Evolutionary conservation across 2,113 vertebrate species (phyloP), one percentile per base, ranked within the genome.

Genomic region (Seriola quinqueradiata): DNA sequence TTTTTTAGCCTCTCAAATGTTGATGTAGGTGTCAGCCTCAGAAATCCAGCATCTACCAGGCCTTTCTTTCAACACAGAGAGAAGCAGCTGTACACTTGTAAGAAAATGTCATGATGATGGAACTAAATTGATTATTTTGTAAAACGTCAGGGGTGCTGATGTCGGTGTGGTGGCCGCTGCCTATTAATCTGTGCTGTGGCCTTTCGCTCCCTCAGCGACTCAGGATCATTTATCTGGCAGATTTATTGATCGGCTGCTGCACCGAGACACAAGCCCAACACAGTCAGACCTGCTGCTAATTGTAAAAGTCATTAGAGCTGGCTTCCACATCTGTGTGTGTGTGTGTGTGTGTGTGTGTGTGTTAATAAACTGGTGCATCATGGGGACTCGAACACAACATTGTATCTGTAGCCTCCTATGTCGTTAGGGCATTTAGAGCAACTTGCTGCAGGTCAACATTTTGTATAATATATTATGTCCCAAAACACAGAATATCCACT

Each of bases 111-210:
- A 50, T 1, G 36, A 74, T 61, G 86, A 76, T 66, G 78, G 63
- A 61, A 21, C 48, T 63, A 75, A 63, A 82, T 57, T 67, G 79
- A 75, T 38, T 40, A 60, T 82, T 81, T 72, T 70, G 68, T 79
- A 52, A 78, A 71, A 54, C 64, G 32, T 70, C 75, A 77, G 73
- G 75, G 75, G 75, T n/a, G 68, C 70, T 81, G 81, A 75, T 75
- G 85, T 67, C 67, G 21, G 59, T 64, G 82, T 17, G 63, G 85
- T 36, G 66, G 81, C 6, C 0, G 32, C 48, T 17, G 86, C 85
- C 88, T 93, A 94, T 94, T 88, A 89, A 93, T 94, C 84, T 79
- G 70, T 2, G 60, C 75, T 46, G 55, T 94, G 95, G 92, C 94
- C 94, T 95, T 95, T 94, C 61, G 44, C 60, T 81, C 59, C 70